These are phyloP conservation scores for Etheostoma cragini DNA, from an alignment of 2,113 vertebrate genomes.

Conservation along the genomic window DNA sequence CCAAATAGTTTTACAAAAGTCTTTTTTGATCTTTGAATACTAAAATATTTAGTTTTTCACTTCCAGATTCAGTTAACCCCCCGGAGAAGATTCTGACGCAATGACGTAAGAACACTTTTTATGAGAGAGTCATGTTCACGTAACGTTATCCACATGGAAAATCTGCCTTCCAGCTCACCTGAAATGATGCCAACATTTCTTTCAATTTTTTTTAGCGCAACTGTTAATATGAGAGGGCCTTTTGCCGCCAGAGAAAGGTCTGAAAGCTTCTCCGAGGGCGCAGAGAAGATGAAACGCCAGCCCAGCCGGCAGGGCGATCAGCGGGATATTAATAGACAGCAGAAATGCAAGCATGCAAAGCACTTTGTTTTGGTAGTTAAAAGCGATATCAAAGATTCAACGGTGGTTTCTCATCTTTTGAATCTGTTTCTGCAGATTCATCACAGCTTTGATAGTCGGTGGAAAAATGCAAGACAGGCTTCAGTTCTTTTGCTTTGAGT, in stretches of 20 bases:
- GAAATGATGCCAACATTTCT: constrained; percentile 49
- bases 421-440: background rate
- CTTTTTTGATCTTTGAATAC: no score
- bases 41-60: no score
- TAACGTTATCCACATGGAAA: constrained; percentile 45
- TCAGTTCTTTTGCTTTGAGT: no score
- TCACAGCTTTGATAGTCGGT: no score
- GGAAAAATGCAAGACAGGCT: no score
- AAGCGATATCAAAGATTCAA: constrained; percentile 12
- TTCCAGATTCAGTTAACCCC: no score
- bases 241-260: constrained; percentile 53
- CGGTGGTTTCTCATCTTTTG: constrained; percentile 7
- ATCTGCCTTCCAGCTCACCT: constrained; percentile 8
- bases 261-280: constrained; percentile 51
- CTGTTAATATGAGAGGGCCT: constrained; percentile 59
- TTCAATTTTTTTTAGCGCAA: constrained; percentile 20
- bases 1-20: no score
- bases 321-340: constrained; percentile 63
- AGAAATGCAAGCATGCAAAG: constrained; percentile 38
- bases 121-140: background rate
- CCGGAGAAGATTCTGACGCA: background rate
- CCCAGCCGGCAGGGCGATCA: constrained; percentile 23
- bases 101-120: background rate
- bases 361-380: constrained; percentile 49
- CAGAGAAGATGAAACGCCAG: constrained; percentile 61